Base-by-base conservation (phyloP, 2,888 invertebrate species). In the Ophioninae sp. region DNA sequence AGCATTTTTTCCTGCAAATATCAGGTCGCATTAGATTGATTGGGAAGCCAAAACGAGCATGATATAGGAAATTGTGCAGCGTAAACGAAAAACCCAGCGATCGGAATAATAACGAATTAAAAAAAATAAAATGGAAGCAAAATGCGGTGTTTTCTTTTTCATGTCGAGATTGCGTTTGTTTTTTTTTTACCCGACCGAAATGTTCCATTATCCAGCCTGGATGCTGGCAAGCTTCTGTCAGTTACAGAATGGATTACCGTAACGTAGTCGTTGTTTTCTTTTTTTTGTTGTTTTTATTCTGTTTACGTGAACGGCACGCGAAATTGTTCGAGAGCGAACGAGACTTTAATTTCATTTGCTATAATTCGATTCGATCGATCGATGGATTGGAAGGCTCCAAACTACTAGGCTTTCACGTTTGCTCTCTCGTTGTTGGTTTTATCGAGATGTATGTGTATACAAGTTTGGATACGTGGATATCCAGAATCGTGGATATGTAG, bases 291-390 rank as follows among this genome's bases (percentile, higher is more conserved):
- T n/a, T n/a, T n/a, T n/a, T n/a, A n/a, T n/a, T 37, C 56, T 75
- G 61, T 77, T 77, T 30, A 56, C 56, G 30, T 41, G 59, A 59
- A 44, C 41, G 68, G 68, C 59, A 44, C 63, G 72, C 17, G 72
- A 58, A 23, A 80, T 83, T 83, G 80, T 44, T 56, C 69, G 63
- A 59, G 58, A 64, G 77, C 73, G 80, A 74, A 83, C 83, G 80
- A 80, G 73, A 80, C 83, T 80, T 65, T 77, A 74, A 83, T 83
- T 80, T 80, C 63, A 80, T 80, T 83, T 58, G 44, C 51, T 30
- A 77, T 83, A 80, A 83, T 80, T 83, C 77, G 77, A 81, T 83
- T 81, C 59, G 73, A 69, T 58, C 75, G 74, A 74, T 20, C 58
- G 64, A 71, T n/a, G 63, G 56, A 20, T 63, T 39, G 63, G 71